These are phyloP conservation scores for Motacilla tschutschensis DNA, from an alignment of 2,113 vertebrate genomes.

Conservation along the genomic window DNA sequence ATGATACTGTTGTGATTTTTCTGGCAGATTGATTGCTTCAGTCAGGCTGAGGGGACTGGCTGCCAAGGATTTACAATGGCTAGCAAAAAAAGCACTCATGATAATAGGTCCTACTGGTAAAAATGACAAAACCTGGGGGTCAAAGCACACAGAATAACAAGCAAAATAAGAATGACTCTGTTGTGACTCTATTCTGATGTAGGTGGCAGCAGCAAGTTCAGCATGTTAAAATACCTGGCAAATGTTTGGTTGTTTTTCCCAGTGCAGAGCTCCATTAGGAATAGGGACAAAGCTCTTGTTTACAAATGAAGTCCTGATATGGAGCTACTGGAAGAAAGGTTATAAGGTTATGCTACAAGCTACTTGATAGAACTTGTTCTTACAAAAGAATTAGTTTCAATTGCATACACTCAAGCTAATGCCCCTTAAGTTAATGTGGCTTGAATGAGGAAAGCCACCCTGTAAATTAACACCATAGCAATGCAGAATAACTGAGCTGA, in stretches of 20 bases:
- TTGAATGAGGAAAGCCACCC: neutral
- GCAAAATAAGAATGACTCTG: neutral
- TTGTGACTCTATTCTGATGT: neutral
- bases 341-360: neutral
- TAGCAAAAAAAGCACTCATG: neutral
- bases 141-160: slow-evolving; percentile 12
- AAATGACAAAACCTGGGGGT: slow-evolving; percentile 21
- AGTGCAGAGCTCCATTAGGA: neutral
- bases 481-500: neutral
- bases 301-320: neutral
- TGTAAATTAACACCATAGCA: neutral
- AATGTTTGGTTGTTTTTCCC: neutral
- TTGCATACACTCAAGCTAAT: neutral
- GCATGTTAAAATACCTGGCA: neutral
- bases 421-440: neutral
- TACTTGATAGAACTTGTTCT: neutral
- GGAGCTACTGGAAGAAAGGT: neutral
- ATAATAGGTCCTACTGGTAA: slow-evolving; percentile 31
- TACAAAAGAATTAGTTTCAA: neutral
- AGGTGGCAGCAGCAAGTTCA: neutral
- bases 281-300: neutral
- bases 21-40: slow-evolving; percentile 39
- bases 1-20: slow-evolving; percentile 12
- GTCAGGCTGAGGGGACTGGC: neutral
- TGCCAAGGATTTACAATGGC: slow-evolving; percentile 26